Conservation (phyloP, 2,888 invertebrate genomes). For the Germaria angustata region DNA sequence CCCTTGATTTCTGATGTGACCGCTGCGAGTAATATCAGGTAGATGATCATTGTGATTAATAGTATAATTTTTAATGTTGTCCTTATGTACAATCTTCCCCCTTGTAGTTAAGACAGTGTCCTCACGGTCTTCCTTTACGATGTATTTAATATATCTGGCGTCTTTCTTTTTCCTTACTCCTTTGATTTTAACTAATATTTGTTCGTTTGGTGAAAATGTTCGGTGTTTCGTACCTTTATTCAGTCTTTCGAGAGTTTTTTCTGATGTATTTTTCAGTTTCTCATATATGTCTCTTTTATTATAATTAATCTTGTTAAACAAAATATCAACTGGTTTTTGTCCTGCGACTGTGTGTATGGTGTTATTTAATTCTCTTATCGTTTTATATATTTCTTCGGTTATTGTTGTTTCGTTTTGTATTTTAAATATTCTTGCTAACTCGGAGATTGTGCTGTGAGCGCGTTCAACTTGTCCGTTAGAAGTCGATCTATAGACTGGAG, state of each 20-base stretch:
- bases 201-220: conserved; percentile 22
- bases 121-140: conserved; percentile 29
- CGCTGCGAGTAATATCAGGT: conserved; percentile 24
- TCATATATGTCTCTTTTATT: conserved; percentile 10
- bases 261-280: conserved; percentile 17
- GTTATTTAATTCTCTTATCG: conserved; percentile 14
- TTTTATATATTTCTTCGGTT: conserved; percentile 27
- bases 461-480: no score
- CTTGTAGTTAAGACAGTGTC: conserved; percentile 16
- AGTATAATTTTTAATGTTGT: no score
- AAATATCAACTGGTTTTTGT: conserved; percentile 10
- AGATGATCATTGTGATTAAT: no score
- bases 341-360: conserved; percentile 42
- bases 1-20: no score
- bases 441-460: conserved; percentile 30
- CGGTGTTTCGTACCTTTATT: conserved; percentile 1
- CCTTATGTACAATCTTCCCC: no score
- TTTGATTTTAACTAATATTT: conserved; percentile 22
- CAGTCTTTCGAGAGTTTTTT: conserved; percentile 23
- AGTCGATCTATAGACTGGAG: no score
- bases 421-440: conserved; percentile 30
- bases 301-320: conserved; percentile 10
- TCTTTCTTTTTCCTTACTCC: conserved; percentile 4
- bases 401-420: conserved; percentile 27
- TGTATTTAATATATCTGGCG: conserved; percentile 17